Conservation (phyloP, 2,113 vertebrate species). For the Emydocephalus ijimae region DNA sequence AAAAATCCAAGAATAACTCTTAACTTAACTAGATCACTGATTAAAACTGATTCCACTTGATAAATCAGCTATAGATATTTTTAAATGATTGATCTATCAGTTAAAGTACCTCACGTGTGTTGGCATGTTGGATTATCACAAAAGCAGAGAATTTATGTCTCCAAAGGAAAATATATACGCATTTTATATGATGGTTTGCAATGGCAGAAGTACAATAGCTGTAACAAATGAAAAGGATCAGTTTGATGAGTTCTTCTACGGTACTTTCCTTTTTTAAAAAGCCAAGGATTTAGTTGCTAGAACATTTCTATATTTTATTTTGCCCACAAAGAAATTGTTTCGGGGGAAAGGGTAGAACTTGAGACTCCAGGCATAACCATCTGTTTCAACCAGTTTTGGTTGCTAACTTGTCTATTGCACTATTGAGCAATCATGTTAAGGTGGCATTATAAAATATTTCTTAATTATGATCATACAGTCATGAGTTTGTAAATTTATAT, state of each 20-base stretch:
- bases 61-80: background rate
- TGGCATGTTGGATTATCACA: background rate
- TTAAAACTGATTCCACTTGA: background rate
- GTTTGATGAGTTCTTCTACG: background rate
- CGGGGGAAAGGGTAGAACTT: background rate
- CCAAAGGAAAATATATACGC: background rate
- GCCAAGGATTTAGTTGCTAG: background rate
- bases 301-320: background rate
- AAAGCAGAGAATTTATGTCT: background rate
- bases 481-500: background rate
- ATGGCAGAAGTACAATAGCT: background rate
- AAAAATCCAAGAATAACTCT: background rate
- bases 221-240: background rate
- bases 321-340: background rate
- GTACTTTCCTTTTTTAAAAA: background rate
- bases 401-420: background rate
- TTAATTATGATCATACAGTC: background rate
- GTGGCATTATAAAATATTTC: background rate
- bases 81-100: background rate
- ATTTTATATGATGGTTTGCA: background rate
- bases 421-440: background rate
- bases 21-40: background rate
- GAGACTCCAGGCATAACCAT: background rate
- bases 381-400: background rate
- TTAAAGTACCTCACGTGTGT: background rate